Evolutionary conservation across 1,140 invertebrate genomes (phyloP), one percentile per base, ranked within the genome.

Genomic region (Drosophila lacteicornis): DNA sequence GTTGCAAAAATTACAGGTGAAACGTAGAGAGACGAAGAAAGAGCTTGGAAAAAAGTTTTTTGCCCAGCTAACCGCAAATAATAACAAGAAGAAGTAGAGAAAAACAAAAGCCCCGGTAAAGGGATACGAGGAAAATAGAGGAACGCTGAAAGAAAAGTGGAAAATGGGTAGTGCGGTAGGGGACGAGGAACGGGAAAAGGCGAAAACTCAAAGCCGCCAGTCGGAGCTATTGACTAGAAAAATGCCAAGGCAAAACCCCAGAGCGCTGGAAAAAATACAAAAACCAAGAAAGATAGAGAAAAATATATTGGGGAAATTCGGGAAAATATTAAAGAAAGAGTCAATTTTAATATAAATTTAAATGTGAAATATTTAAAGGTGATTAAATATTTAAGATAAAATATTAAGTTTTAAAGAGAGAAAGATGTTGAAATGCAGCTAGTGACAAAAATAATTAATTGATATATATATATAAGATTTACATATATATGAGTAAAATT

Each of bases 1-100:
- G 79, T 90, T 90, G 85, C 85, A 85, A 90, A 88, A 90, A 90
- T 90, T 90, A 75, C 85, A 87, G 84, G 80, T 87, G 68, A 77
- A 79, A 68, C 36, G n/a, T 3, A 38, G 36, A 8, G 17, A 47
- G 30, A 36, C 38, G 19, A 50, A 53, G 25, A 76, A 56, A 68
- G 45, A 38, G 50, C 42, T 53, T 19, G 53, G 55, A 51, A 43
- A 50, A 79, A 58, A 42, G 53, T 69, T 65, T 75, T 79, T 79
- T 79, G 69, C 79, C 75, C 75, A 68, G 60, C 70, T 80, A 80
- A 83, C 83, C 83, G 65, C 80, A 84, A 88, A 88, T 78, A 88
- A 87, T 88, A 80, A 79, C 66, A 81, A 79, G 80, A 71, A 57
- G 60, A 38, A 62, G 63, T 36, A 70, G 59, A 36, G 60, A 60